These are phyloP conservation scores for Drosophila mimica DNA, from an alignment of 2,888 invertebrate genomes.

Conservation along the genomic window DNA sequence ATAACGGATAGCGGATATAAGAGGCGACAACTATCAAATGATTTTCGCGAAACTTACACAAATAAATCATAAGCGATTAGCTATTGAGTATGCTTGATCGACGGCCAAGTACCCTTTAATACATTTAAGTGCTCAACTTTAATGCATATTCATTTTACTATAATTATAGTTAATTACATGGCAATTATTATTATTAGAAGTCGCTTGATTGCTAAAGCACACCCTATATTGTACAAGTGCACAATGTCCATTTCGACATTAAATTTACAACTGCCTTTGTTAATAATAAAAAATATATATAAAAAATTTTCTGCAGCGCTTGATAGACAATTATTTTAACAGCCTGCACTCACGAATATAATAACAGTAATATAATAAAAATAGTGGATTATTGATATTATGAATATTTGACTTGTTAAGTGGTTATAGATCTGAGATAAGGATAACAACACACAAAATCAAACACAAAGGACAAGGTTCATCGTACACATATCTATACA, in stretches of 20 bases:
- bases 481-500: constrained; percentile 23
- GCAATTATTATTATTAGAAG: background rate
- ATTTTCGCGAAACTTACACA: constrained; percentile 12
- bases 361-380: too few species aligned
- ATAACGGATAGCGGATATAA: background rate
- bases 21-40: background rate
- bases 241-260: background rate
- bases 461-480: constrained; percentile 5
- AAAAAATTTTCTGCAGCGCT: too few species aligned
- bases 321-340: too few species aligned
- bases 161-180: background rate
- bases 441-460: constrained; percentile 2
- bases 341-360: too few species aligned
- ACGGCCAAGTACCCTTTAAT: background rate
- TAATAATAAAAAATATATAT: too few species aligned
- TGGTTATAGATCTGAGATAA: background rate
- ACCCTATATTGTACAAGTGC: background rate
- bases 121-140: background rate
- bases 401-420: background rate
- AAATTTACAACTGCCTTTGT: background rate
- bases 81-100: background rate
- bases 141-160: background rate
- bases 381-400: constrained; percentile 2
- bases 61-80: background rate
- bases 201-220: background rate